Evolutionary conservation across 2,888 invertebrate genomes (phyloP), one percentile per base, ranked within the genome.

Genomic region (Ashinkailepas kermadecensis): DNA sequence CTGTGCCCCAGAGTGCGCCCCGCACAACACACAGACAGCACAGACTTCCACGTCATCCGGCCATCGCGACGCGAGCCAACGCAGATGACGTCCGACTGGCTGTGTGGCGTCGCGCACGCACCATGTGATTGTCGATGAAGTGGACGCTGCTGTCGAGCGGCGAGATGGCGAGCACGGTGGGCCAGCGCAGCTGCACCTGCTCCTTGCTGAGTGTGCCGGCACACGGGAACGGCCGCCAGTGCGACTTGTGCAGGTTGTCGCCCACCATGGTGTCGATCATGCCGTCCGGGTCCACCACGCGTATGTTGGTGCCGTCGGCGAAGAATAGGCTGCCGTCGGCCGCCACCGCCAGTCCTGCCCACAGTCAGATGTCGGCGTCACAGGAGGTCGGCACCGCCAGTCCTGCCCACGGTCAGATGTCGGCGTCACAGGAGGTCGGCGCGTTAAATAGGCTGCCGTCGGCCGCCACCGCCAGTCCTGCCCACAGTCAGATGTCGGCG

Each of bases 51-150:
- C 39, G 39, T 39, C 39, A 39, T 1, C 39, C 39, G 39, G 39
- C 39, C 39, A 39, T 4, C 39, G 39, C 39, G 39, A 39, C 39
- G 39, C 4, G 39, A 39, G 39, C 39, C 39, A 4, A 1, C 39
- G 39, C 39, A 4, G 39, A 39, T 4, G 39, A 39, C 39, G 39
- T 39, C 39, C 39, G 39, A 4, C 39, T 39, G 39, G 39, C 39
- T 39, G 39, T 4, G 39, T 39, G 39, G 39, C 4, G 12, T 59
- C 59, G 11, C 59, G 1, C 59, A 59, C 74, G 6, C 81, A 95
- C 94, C 94, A 97, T 95, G 86, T 97, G 97, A 86, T 96, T 96
- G 86, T 99, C 99, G 81, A 99, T 95, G 85, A 99, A 95, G 87
- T 98, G 96, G 58, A 99, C 89, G 0, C 95, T 94, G 87, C 97